A percentile compares a stretch with the other conserved stretches of the same genome.
These are phyloP conservation scores for Pammene fasciana DNA, from an alignment of 2,888 invertebrate species.

Conservation along the genomic window DNA sequence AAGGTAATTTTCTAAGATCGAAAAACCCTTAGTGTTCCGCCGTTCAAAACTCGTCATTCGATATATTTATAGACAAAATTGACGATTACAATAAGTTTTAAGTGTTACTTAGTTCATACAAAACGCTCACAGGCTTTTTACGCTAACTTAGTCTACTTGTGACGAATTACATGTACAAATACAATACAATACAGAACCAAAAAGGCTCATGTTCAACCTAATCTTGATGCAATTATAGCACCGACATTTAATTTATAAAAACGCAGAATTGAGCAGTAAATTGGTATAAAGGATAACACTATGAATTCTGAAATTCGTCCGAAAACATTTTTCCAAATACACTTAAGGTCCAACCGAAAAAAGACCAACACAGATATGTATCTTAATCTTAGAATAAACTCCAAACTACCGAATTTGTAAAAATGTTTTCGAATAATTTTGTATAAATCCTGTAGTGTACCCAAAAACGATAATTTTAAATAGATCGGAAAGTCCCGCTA, in stretches of 20 bases:
- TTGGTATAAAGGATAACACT: constrained; percentile 42
- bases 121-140: constrained; percentile 18
- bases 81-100: constrained; percentile 38
- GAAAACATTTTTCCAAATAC: background rate
- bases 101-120: constrained; percentile 33
- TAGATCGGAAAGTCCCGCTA: constrained; percentile 47
- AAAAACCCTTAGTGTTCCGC: background rate
- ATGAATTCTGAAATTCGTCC: background rate
- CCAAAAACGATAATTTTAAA: constrained; percentile 14
- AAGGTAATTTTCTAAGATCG: no score
- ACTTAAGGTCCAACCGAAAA: no score
- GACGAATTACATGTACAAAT: constrained; percentile 34
- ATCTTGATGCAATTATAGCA: constrained; percentile 45
- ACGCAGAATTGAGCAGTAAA: constrained; percentile 56
- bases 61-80: constrained; percentile 41
- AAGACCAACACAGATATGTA: no score
- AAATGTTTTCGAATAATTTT: background rate
- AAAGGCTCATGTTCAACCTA: constrained; percentile 43
- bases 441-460: constrained; percentile 14
- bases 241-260: constrained; percentile 42
- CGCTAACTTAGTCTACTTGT: constrained; percentile 38
- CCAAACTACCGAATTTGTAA: background rate
- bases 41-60: constrained; percentile 22
- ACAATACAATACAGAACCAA: constrained; percentile 34
- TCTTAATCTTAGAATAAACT: no score